These are phyloP conservation scores for Oreocharis arfaki DNA, from an alignment of 2,113 vertebrate species.

Conservation along the genomic window DNA sequence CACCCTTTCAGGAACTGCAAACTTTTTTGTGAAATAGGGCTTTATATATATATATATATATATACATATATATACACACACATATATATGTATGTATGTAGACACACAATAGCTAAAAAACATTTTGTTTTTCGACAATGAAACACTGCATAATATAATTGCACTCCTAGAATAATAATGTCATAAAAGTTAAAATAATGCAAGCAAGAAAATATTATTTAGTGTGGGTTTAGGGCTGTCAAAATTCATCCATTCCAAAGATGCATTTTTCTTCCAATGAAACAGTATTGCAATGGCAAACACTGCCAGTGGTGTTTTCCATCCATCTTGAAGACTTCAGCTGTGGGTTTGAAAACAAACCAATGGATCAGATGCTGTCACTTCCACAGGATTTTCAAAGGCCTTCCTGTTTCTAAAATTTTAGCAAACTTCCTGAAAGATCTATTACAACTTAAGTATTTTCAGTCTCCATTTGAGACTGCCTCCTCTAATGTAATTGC, in stretches of 20 bases:
- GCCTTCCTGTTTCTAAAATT: not conserved
- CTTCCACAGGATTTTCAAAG: not conserved
- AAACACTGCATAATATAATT: not conserved
- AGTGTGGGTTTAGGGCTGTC: not conserved
- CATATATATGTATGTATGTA: no score
- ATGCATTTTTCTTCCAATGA: not conserved
- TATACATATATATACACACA: rapidly evolving
- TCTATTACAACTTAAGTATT: not conserved
- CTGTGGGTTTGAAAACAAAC: not conserved
- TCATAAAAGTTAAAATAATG: not conserved
- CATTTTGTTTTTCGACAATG: not conserved
- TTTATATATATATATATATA: not conserved
- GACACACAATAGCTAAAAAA: not conserved
- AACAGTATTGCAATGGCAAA: not conserved
- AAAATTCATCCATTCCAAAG: not conserved
- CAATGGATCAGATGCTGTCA: not conserved
- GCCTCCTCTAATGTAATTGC: not conserved
- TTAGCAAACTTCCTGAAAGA: not conserved
- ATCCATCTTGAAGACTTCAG: not conserved
- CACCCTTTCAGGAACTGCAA: not conserved
- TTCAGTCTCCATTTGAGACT: not conserved
- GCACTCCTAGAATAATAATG: not conserved
- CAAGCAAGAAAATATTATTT: not conserved
- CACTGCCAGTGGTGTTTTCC: not conserved
- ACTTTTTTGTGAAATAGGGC: not conserved